Conservation (phyloP, 2,113 vertebrate genomes). For the Stegostoma tigrinum region DNA sequence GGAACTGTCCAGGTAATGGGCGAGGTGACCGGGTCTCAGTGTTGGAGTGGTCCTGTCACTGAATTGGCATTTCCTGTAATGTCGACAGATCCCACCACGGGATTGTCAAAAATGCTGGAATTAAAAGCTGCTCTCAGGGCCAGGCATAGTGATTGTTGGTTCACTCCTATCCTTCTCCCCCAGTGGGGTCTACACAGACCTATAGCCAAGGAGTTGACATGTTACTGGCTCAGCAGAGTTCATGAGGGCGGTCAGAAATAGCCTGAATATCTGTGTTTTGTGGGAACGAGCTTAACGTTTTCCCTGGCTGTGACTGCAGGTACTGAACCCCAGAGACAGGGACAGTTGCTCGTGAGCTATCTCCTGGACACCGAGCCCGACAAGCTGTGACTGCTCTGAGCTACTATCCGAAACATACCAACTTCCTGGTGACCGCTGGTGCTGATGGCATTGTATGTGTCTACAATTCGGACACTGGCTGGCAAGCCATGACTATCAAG, state of each 20-base stretch:
- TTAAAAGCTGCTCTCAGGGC: too few species aligned
- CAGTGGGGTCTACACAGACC: too few species aligned
- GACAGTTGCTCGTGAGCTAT: neutral
- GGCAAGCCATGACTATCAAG: constrained; percentile 29
- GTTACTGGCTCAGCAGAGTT: too few species aligned
- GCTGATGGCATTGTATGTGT: constrained; percentile 42
- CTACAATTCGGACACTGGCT: constrained; percentile 32
- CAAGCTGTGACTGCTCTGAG: constrained; percentile 41
- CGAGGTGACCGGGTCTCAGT: too few species aligned
- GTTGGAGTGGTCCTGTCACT: too few species aligned
- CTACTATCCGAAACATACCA: constrained; percentile 37
- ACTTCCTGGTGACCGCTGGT: constrained; percentile 41
- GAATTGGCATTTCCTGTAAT: too few species aligned
- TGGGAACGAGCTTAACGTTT: neutral
- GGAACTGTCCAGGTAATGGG: constrained; percentile 4
- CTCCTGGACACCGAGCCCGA: constrained; percentile 27
- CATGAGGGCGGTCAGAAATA: too few species aligned
- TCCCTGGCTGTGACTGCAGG: constrained; percentile 18
- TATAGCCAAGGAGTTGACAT: too few species aligned
- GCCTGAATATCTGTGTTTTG: neutral
- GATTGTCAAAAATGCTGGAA: too few species aligned
- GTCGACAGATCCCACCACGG: too few species aligned
- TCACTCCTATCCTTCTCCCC: too few species aligned
- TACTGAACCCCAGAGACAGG: constrained; percentile 32
- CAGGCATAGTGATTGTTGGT: too few species aligned